Evolutionary conservation across 2,797 vertebrate species (phyloP), one percentile per base, ranked within the genome.

Genomic region (Poecilia picta): DNA sequence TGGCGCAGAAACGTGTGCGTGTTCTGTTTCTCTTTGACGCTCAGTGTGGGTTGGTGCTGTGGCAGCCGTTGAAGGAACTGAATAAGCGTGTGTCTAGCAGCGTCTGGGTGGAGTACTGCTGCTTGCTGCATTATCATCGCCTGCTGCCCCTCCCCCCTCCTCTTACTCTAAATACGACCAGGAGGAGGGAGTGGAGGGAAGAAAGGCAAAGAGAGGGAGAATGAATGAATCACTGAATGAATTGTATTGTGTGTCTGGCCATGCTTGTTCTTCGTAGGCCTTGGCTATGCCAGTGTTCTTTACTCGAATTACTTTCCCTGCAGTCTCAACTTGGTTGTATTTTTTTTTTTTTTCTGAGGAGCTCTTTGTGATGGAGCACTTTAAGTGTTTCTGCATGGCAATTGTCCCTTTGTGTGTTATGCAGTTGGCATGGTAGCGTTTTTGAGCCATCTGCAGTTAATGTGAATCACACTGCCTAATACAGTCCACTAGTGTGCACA

Each of bases 161-260:
- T 91, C 92, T 92, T 92, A 85, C 88, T 94, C 93, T 81, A 92
- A 94, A 93, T 91, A 91, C 90, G 81, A 91, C 89, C 89, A 90
- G 76, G 90, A 87, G 90, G 89, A 91, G 93, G 92, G 93, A 89
- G 89, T 74, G 89, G 90, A 89, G 93, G 87, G 89, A 91, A 94
- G 93, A 90, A 92, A 94, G 92, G 87, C 91, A 88, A 81, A 89
- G 93, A 88, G 90, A 93, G 92, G 91, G 91, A 93, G 95, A 93
- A 95, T 95, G 95, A 96, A 95, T 91, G 95, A 95, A 95, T 92
- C 92, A 90, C 92, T 96, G 95, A 96, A 96, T 96, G 96, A 96
- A 96, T 95, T 95, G 95, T 94, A 96, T 96, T 96, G 95, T 96
- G 95, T 92, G 91, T 80, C 89, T 83, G 85, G 91, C 95, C 94